Percentiles rank a stretch among this genome's conserved stretches.
These are phyloP conservation scores for Holothuria scabra DNA, from an alignment of 53 echinoderm and acorn worm species.

Conservation along the genomic window DNA sequence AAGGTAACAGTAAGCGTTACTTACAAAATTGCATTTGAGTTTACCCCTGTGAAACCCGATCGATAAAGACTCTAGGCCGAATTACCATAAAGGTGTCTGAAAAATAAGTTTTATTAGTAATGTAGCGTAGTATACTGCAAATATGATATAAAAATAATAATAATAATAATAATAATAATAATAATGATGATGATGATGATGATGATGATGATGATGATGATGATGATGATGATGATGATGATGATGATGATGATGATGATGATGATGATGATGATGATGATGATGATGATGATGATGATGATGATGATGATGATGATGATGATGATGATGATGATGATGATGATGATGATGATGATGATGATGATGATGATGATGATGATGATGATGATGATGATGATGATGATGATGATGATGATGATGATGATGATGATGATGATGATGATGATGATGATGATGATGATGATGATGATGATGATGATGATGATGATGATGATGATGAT, in stretches of 20 bases:
- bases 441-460: not conserved
- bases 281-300: conserved; percentile 25
- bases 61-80: too few relatives aligned
- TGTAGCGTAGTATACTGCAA: too few relatives aligned
- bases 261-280: conserved; percentile 12
- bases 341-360: not conserved
- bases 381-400: not conserved
- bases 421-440: not conserved
- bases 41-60: too few relatives aligned
- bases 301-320: not conserved
- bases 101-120: too few relatives aligned
- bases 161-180: not conserved
- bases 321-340: not conserved
- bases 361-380: not conserved
- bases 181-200: conserved; percentile 5
- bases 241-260: conserved; percentile 6
- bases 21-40: too few relatives aligned
- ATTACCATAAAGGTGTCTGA: too few relatives aligned
- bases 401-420: not conserved
- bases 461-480: conserved; percentile 27
- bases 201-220: not conserved
- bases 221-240: not conserved
- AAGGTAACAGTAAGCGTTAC: too few relatives aligned
- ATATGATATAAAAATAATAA: not conserved
- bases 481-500: conserved; percentile 34